phyloP scores from a whole-genome alignment of 2,888 invertebrate genomes.

The Noctua janthina region DNA sequence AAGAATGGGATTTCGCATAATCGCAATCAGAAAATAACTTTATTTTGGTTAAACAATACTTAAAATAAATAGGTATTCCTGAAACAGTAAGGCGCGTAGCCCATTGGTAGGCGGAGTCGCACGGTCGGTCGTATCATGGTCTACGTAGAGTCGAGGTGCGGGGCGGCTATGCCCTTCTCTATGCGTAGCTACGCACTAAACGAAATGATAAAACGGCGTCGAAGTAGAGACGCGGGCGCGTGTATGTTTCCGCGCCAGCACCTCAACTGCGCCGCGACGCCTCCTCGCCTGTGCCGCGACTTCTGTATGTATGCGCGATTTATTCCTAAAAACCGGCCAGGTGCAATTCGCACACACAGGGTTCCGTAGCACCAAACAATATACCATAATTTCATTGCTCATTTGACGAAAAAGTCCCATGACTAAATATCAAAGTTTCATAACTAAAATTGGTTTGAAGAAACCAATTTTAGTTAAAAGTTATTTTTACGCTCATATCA shows the following conservation, averaged over 20 bases:
- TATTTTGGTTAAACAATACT: not conserved
- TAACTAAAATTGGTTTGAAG: too few species aligned
- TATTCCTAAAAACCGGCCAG: not conserved
- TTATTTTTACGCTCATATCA: too few species aligned
- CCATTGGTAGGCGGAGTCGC: not conserved
- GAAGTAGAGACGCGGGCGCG: not conserved
- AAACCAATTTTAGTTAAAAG: too few species aligned
- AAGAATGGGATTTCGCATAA: slow-evolving; percentile 1
- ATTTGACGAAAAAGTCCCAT: too few species aligned
- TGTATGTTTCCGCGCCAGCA: not conserved
- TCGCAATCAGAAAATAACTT: not conserved
- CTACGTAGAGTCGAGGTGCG: not conserved
- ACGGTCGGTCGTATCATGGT: not conserved
- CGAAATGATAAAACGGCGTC: not conserved
- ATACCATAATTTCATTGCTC: too few species aligned
- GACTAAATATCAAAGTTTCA: too few species aligned
- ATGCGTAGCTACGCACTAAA: not conserved
- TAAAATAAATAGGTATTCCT: not conserved
- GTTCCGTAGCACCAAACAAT: too few species aligned
- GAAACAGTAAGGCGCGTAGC: not conserved
- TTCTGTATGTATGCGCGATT: not conserved
- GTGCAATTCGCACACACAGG: too few species aligned
- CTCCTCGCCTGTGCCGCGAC: not conserved
- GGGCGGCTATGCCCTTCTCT: not conserved
- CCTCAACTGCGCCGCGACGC: not conserved